Evolutionary conservation across 2,113 vertebrate genomes (phyloP).

Genomic region (Oriolus oriolus): DNA sequence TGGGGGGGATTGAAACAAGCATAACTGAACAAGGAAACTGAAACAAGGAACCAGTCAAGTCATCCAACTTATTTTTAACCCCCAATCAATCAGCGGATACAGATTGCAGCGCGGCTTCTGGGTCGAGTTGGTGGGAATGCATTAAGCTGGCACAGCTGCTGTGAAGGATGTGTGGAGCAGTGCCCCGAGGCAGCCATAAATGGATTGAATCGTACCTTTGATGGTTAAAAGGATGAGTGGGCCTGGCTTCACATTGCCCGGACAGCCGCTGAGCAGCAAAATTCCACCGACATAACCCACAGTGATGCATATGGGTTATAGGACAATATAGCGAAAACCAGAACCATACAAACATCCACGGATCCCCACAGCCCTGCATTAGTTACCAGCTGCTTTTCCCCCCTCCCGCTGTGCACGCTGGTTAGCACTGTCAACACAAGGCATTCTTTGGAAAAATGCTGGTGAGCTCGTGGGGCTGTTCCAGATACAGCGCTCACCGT

Average conservation of each 20-base stretch:
- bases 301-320: neutral
- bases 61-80: neutral
- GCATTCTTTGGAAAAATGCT: neutral
- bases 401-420: neutral
- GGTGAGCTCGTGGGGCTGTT: neutral
- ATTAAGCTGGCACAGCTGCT: neutral
- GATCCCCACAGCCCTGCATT: neutral
- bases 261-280: constrained; percentile 36
- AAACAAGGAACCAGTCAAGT: neutral
- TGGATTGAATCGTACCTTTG: neutral
- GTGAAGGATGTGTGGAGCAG: neutral
- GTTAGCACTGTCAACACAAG: constrained; percentile 34
- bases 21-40: neutral
- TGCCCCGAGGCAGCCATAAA: neutral
- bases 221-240: neutral
- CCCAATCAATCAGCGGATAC: neutral
- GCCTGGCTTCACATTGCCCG: neutral
- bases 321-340: constrained; percentile 4
- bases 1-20: neutral
- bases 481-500: rapidly evolving
- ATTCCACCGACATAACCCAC: neutral
- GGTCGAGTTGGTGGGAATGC: neutral
- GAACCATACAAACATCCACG: neutral
- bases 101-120: rapidly evolving
- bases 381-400: constrained; percentile 14